phyloP scores from a whole-genome alignment of 2,113 vertebrate species.

The Sinocyclocheilus anshuiensis region DNA sequence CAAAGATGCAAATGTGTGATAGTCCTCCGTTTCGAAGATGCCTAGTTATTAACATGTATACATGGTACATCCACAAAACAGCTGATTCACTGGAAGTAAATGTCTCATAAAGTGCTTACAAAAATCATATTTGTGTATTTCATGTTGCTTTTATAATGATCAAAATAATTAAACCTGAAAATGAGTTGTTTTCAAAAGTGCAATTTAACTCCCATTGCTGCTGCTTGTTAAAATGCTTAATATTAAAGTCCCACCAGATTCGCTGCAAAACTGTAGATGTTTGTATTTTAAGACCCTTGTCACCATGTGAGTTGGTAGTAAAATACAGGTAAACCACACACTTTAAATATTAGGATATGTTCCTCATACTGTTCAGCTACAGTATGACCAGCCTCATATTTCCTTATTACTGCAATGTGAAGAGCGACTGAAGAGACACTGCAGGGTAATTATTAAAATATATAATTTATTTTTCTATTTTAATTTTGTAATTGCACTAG shows the following conservation, averaged over 20 bases:
- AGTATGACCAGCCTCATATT: not conserved
- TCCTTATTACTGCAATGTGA: slow-evolving; percentile 25
- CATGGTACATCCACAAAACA: not conserved
- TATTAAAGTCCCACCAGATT: not conserved
- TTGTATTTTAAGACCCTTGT: not conserved
- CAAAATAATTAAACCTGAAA: not conserved
- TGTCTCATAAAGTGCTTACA: no score
- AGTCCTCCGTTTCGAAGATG: no score
- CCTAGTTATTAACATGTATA: not conserved
- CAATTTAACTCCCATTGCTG: not conserved
- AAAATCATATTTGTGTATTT: not conserved
- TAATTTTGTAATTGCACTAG: not conserved
- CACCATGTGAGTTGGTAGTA: not conserved
- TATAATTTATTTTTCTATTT: not conserved
- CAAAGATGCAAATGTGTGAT: slow-evolving; percentile 8
- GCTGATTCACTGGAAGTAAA: not conserved
- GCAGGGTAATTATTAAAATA: slow-evolving; percentile 6
- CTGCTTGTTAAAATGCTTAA: not conserved
- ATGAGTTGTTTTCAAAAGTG: not conserved
- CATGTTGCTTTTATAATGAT: not conserved
- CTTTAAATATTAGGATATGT: slow-evolving; percentile 49
- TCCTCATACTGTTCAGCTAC: slow-evolving; percentile 23
- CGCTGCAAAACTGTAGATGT: not conserved
- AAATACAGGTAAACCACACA: slow-evolving; percentile 38
- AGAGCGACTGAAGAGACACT: not conserved